Base-by-base conservation (phyloP, 2,797 vertebrate genomes). In the Megaceryle alcyon region DNA sequence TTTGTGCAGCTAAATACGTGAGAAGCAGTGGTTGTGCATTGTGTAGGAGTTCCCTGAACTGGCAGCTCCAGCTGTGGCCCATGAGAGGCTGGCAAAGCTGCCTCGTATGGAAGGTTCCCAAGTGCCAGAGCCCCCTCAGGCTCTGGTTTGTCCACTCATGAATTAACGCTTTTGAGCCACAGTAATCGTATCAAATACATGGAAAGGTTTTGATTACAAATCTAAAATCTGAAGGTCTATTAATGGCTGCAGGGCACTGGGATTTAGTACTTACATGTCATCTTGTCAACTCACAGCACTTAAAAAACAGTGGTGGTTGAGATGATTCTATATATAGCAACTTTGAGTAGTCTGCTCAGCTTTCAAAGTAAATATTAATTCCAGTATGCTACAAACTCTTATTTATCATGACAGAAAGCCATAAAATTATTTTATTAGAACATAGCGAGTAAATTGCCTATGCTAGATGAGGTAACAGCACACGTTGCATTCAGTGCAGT, bases 321-420 rank as follows among this genome's bases (percentile, higher is more conserved):
- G 86, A 91, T 78, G 68, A 44, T 90, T 95, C 94, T 85, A 79
- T 77, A 91, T 71, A 69, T 91, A 92, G 96, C 79, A 90, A 68
- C 92, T 98, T 96, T 97, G 95, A 94, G 96, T 86, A 94, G 90
- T 93, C 95, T 77, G 70, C 83, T 57, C 71, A 87, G 88, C 96
- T 96, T 93, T 95, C 97, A 92, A 95, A 97, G 97, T 98, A 97
- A 97, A 98, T 98, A 98, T 97, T 97, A 98, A 98, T 98, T 97
- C 97, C 95, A 96, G 98, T 97, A 97, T 92, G 90, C 97, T 95
- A 91, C 97, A 98, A 97, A 97, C 96, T 92, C 94, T 97, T 97
- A 97, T 97, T 98, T 98, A 96, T 97, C 95, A 82, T 82, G 96
- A 96, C 97, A 97, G 97, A 92, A 92, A 96, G 94, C 88, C 94